These are phyloP conservation scores for Brevimyrus niger DNA, from an alignment of 2,113 vertebrate genomes.

Conservation along the genomic window DNA sequence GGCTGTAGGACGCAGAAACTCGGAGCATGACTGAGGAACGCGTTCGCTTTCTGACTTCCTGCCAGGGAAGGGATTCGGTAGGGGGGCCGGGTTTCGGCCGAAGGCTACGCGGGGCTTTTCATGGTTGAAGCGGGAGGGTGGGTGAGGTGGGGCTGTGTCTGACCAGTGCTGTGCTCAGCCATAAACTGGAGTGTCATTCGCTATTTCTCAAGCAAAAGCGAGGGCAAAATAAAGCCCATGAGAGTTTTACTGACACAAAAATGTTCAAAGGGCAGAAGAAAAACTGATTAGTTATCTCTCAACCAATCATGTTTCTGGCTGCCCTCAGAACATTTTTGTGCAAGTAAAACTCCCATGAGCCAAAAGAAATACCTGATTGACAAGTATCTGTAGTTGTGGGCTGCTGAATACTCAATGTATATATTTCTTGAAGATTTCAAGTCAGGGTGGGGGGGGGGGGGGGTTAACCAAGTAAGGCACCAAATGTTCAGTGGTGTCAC, in stretches of 20 bases:
- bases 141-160: neutral
- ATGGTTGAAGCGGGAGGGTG: neutral
- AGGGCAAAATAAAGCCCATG: neutral
- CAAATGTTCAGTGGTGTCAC: neutral
- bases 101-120: neutral
- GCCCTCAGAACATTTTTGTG: too few species aligned
- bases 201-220: neutral
- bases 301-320: too few species aligned
- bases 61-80: conserved; percentile 35
- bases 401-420: neutral
- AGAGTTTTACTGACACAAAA: too few species aligned
- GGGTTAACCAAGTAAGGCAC: neutral
- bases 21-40: neutral
- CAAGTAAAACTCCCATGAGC: too few species aligned
- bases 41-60: conserved; percentile 7
- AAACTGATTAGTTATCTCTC: too few species aligned
- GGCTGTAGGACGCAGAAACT: conserved; percentile 25
- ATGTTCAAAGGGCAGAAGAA: too few species aligned
- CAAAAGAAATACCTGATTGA: neutral
- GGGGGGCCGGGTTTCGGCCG: neutral
- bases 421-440: neutral
- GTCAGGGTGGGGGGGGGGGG: too few species aligned
- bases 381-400: neutral
- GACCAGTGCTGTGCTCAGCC: neutral
- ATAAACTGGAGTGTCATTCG: neutral